Percentiles rank a stretch among this genome's conserved stretches.
These are phyloP conservation scores for Neopipo cinnamomea DNA, from an alignment of 2,113 vertebrate genomes.

Conservation along the genomic window DNA sequence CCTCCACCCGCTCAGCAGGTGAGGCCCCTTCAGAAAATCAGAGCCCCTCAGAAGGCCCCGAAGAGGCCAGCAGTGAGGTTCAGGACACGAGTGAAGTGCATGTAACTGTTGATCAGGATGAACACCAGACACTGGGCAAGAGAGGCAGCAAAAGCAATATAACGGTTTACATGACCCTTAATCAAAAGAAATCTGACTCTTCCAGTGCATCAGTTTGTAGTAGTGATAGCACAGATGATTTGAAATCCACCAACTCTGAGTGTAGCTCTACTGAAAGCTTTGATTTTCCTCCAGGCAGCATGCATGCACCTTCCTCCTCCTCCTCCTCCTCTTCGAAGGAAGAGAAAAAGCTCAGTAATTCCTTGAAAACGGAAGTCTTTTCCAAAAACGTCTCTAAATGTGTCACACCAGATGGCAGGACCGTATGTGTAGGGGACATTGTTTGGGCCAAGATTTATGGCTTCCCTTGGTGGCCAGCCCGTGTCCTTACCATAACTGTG, in stretches of 20 bases:
- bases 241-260: conserved; percentile 91
- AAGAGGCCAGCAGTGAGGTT: conserved; percentile 81
- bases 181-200: conserved; percentile 85
- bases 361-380: conserved; percentile 89
- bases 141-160: conserved; percentile 84
- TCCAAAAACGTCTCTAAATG: conserved; percentile 96
- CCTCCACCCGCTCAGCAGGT: conserved; percentile 83
- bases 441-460: conserved; percentile 99
- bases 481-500: conserved; percentile 91
- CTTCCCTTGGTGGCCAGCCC: conserved; percentile 98
- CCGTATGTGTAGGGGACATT: conserved; percentile 96
- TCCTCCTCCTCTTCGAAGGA: conserved; percentile 81
- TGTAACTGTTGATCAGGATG: conserved; percentile 82
- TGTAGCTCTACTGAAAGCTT: conserved; percentile 92
- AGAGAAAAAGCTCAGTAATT: conserved; percentile 87
- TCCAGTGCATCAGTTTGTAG: conserved; percentile 88
- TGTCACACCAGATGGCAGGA: conserved; percentile 90
- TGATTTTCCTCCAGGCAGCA: conserved; percentile 87
- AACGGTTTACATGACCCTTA: conserved; percentile 88
- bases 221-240: conserved; percentile 87
- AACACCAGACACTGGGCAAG: conserved; percentile 79
- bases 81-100: conserved; percentile 78
- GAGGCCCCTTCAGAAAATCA: conserved; percentile 81
- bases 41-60: conserved; percentile 79
- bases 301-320: conserved; percentile 79